Evolutionary conservation across 2,797 vertebrate genomes (phyloP).

Genomic region (Syndactyla subalaris): DNA sequence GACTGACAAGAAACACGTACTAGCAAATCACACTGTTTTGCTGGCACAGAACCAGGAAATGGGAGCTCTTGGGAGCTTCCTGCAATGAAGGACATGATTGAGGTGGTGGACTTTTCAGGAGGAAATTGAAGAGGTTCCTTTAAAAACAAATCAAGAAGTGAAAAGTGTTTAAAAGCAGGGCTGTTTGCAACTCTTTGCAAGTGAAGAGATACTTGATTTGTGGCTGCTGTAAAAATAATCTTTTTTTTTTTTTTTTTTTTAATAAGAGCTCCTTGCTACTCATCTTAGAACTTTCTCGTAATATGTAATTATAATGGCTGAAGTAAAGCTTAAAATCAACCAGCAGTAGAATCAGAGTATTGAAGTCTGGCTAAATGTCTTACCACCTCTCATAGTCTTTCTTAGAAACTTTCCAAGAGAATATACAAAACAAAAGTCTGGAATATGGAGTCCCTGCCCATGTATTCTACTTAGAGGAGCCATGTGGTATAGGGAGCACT

Average conservation of each 20-base stretch:
- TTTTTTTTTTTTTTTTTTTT: neutral
- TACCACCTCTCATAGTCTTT: neutral
- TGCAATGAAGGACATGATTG: neutral
- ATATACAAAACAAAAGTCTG: neutral
- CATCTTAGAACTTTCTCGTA: neutral
- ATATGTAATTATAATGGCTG: neutral
- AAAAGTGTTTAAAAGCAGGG: neutral
- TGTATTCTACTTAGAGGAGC: fast-evolving
- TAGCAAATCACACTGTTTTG: neutral
- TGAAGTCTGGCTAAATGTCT: neutral
- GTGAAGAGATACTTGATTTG: neutral
- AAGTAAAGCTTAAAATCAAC: neutral
- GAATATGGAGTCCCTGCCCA: neutral
- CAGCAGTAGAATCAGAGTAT: neutral
- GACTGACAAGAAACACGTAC: neutral
- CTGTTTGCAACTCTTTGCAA: neutral
- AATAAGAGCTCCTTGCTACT: neutral
- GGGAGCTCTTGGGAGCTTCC: neutral
- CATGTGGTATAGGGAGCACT: neutral
- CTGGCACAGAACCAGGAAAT: neutral
- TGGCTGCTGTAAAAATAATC: neutral
- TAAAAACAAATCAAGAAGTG: fast-evolving
- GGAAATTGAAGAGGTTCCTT: neutral
- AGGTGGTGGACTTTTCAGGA: neutral
- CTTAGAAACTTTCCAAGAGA: neutral